phyloP scores from a whole-genome alignment of 2,113 vertebrate genomes.

The Phylloscopus trochiloides region DNA sequence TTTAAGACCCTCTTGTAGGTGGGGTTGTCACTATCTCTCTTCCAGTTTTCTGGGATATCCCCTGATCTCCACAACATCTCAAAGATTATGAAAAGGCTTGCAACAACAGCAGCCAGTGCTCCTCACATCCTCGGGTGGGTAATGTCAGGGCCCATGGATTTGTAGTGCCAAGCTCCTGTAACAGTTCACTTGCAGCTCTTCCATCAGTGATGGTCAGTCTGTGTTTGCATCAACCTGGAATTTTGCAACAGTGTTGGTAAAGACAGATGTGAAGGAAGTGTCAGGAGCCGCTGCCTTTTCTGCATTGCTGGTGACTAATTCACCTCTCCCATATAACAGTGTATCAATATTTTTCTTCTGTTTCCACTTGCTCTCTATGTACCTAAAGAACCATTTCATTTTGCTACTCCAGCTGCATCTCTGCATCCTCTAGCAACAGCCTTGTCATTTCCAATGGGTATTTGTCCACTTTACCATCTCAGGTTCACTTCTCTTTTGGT shows the following conservation, averaged over 20 bases:
- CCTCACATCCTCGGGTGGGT: background rate
- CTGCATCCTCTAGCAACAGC: background rate
- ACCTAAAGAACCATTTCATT: background rate
- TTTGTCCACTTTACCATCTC: background rate
- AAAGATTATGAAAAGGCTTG: background rate
- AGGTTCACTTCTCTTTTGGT: background rate
- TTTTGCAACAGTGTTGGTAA: background rate
- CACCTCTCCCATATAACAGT: background rate
- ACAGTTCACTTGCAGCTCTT: background rate
- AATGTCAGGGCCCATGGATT: background rate
- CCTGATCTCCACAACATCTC: background rate
- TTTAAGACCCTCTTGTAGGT: background rate
- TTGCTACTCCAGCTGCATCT: background rate
- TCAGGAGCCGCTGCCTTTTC: background rate
- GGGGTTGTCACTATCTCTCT: background rate
- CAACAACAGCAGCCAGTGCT: rapidly evolving
- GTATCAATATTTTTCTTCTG: background rate
- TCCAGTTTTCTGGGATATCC: background rate
- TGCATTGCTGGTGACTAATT: background rate
- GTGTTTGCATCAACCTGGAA: background rate
- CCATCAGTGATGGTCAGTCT: background rate
- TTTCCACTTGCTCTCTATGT: background rate
- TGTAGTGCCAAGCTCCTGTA: background rate
- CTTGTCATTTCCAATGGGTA: background rate
- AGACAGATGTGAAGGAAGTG: background rate